phyloP scores from a whole-genome alignment of 2,797 vertebrate species.

The Columba guinea region DNA sequence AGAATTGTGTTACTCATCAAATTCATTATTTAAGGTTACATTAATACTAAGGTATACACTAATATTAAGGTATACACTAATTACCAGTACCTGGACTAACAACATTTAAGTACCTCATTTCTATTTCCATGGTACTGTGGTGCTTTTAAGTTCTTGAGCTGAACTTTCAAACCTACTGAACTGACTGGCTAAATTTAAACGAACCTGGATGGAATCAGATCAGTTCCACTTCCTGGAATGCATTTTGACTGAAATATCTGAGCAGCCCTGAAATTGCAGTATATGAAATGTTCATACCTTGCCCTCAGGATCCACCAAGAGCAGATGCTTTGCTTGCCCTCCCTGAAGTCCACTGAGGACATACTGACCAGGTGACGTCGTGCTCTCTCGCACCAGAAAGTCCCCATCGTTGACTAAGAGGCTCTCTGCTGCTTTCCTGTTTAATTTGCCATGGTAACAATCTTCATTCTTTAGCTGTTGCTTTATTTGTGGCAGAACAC shows the following conservation, averaged over 20 bases:
- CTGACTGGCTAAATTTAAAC: background rate
- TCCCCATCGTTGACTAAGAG: constrained; percentile 88
- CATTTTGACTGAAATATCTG: background rate
- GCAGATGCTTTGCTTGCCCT: constrained; percentile 86
- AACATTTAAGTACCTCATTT: background rate
- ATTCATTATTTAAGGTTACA: background rate
- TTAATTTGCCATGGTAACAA: constrained; percentile 92
- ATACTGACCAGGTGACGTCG: constrained; percentile 87
- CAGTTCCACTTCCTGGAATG: background rate
- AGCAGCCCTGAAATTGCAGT: background rate
- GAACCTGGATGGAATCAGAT: background rate
- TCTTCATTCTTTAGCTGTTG: constrained; percentile 82
- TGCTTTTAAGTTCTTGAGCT: background rate
- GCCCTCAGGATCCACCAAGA: constrained; percentile 91
- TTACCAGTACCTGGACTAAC: background rate
- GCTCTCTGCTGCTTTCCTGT: constrained; percentile 86
- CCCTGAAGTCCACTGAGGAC: constrained; percentile 92
- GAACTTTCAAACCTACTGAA: background rate
- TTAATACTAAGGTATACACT: background rate
- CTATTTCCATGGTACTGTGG: background rate
- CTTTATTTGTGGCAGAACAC: constrained; percentile 67
- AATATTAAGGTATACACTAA: background rate
- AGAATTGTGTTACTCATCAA: background rate
- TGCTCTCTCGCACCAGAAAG: constrained; percentile 92
- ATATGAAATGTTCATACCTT: constrained; percentile 76